These are phyloP conservation scores for Aphidius colemani DNA, from an alignment of 2,888 invertebrate species.

Conservation along the genomic window DNA sequence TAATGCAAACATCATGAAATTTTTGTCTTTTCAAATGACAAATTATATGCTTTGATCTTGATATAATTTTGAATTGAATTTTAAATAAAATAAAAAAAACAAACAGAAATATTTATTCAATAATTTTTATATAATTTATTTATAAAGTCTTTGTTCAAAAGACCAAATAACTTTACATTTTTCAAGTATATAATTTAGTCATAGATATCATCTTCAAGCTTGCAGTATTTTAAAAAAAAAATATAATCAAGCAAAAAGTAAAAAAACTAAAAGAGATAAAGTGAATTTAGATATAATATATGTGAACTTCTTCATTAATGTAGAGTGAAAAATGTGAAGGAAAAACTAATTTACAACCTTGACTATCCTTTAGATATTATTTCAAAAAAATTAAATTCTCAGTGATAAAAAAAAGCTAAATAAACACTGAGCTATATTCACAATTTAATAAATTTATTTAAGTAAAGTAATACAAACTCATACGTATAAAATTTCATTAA, in stretches of 20 bases:
- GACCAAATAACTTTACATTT: too few relatives aligned
- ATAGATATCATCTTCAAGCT: not conserved
- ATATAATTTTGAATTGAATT: too few relatives aligned
- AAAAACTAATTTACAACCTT: slow-evolving; percentile 46
- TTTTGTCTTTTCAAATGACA: slow-evolving; percentile 5
- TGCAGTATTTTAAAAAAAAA: not conserved
- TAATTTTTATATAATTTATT: too few relatives aligned
- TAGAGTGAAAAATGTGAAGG: slow-evolving; percentile 34
- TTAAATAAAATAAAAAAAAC: too few relatives aligned
- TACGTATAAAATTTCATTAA: slow-evolving; percentile 49
- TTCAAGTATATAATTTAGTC: too few relatives aligned
- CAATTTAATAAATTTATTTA: slow-evolving; percentile 31
- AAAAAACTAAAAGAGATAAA: slow-evolving; percentile 5
- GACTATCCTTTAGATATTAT: slow-evolving; percentile 48
- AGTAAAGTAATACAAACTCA: slow-evolving; percentile 47
- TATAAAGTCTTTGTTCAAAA: too few relatives aligned
- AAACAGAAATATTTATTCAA: too few relatives aligned
- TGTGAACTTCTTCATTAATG: slow-evolving; percentile 40
- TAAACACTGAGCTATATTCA: slow-evolving; percentile 36
- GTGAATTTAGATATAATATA: slow-evolving; percentile 45
- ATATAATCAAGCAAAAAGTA: slow-evolving; percentile 4
- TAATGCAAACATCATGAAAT: too few relatives aligned
- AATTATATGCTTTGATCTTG: too few relatives aligned
- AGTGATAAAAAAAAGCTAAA: slow-evolving; percentile 20
- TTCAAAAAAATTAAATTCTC: slow-evolving; percentile 46